phyloP scores from a whole-genome alignment of 2,888 invertebrate species.

The Lypha dubia region DNA sequence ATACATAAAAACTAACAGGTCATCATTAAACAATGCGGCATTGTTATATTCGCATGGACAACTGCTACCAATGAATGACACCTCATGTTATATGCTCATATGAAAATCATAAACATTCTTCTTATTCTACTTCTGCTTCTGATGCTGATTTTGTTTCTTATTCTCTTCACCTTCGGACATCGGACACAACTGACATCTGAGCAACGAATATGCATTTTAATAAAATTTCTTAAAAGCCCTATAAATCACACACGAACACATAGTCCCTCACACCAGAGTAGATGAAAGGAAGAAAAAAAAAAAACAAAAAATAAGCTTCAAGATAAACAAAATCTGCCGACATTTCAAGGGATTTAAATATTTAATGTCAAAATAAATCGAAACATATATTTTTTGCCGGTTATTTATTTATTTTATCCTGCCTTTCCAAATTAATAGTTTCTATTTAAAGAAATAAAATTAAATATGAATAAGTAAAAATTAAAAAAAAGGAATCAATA shows the following conservation, averaged over 20 bases:
- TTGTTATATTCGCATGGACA: constrained; percentile 34
- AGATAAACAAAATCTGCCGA: constrained; percentile 59
- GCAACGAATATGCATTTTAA: constrained; percentile 84
- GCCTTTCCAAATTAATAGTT: not conserved
- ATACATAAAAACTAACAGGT: constrained; percentile 34
- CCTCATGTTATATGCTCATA: constrained; percentile 79
- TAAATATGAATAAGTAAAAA: not conserved
- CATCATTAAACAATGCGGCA: constrained; percentile 54
- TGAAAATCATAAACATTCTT: constrained; percentile 83
- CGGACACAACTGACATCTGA: constrained; percentile 81
- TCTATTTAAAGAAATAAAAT: not conserved
- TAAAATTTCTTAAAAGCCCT: constrained; percentile 84
- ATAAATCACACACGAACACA: constrained; percentile 81
- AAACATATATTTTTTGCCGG: not conserved
- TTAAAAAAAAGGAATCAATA: too few relatives aligned
- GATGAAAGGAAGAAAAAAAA: constrained; percentile 13
- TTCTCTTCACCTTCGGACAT: constrained; percentile 12
- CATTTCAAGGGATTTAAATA: constrained; percentile 34
- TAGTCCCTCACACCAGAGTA: constrained; percentile 27
- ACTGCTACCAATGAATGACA: constrained; percentile 69
- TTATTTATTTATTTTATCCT: not conserved
- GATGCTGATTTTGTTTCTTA: not conserved
- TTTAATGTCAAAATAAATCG: constrained; percentile 20
- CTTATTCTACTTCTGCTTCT: constrained; percentile 12
- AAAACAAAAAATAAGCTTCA: constrained; percentile 10